Conservation (phyloP, 1,140 invertebrate species). For the Neotoxoptera formosana region DNA sequence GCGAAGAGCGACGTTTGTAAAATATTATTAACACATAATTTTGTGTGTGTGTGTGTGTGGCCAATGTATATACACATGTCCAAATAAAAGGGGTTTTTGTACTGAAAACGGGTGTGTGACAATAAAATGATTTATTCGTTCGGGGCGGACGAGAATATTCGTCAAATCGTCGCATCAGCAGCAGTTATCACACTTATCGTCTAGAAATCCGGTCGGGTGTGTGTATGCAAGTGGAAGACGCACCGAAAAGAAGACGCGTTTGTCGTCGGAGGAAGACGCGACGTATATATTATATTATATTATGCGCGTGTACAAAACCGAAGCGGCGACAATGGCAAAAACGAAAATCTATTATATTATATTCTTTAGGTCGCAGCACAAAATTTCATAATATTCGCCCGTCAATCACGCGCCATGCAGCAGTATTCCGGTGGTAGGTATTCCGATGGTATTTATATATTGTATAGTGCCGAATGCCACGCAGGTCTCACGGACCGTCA, state of each 20-base stretch:
- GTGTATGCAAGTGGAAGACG: neutral
- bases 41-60: neutral
- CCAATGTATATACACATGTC: neutral
- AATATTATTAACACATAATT: neutral
- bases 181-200: constrained; percentile 6
- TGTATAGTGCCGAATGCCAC: neutral
- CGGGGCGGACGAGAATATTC: neutral
- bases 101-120: neutral
- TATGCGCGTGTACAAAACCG: neutral
- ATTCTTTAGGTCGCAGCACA: neutral
- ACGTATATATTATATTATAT: neutral
- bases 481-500: too few relatives aligned
- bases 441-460: neutral
- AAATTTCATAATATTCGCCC: neutral
- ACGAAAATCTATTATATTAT: neutral
- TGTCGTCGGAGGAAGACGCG: too few relatives aligned
- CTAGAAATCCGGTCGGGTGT: neutral
- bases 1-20: neutral
- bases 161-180: neutral
- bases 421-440: neutral
- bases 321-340: neutral
- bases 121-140: neutral
- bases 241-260: neutral
- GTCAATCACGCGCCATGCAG: neutral
- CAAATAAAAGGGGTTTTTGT: neutral